Evolutionary conservation across 2,888 invertebrate species (phyloP).

Genomic region (Orthosia gracilis): DNA sequence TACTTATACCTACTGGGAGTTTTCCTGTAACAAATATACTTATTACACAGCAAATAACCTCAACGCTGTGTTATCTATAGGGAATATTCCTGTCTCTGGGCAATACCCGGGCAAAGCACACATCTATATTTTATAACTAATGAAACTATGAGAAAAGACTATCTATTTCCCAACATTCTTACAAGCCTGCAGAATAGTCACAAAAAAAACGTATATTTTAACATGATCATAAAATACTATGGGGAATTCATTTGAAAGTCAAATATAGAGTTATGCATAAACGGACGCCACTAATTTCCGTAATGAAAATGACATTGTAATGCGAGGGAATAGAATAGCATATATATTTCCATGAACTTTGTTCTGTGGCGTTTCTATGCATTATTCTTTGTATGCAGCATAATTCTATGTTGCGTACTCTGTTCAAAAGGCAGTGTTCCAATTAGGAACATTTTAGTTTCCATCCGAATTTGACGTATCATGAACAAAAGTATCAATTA

Average conservation of each 20-base stretch:
- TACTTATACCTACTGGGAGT: not conserved
- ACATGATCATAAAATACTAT: constrained; percentile 35
- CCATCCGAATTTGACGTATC: constrained; percentile 21
- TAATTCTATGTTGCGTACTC: constrained; percentile 34
- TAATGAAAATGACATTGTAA: constrained; percentile 65
- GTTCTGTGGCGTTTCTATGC: constrained; percentile 48
- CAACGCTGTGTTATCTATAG: not conserved
- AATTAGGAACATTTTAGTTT: constrained; percentile 30
- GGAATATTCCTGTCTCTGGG: not conserved
- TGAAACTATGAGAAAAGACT: not conserved
- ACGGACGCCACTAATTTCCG: constrained; percentile 58
- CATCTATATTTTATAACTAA: not conserved
- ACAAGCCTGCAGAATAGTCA: constrained; percentile 9
- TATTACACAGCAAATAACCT: not conserved
- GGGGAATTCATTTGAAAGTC: constrained; percentile 43
- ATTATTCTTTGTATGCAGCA: constrained; percentile 39
- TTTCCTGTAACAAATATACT: constrained; percentile 28
- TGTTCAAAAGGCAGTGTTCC: constrained; percentile 28
- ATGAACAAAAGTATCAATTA: constrained; percentile 25
- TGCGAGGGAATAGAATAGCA: constrained; percentile 47
- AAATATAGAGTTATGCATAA: constrained; percentile 49
- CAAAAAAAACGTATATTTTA: constrained; percentile 18
- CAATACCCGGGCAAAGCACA: not conserved
- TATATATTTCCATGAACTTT: constrained; percentile 63
- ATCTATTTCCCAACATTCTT: not conserved